These are phyloP conservation scores for Limnothrissa miodon DNA, from an alignment of 2,113 vertebrate genomes.

Conservation along the genomic window DNA sequence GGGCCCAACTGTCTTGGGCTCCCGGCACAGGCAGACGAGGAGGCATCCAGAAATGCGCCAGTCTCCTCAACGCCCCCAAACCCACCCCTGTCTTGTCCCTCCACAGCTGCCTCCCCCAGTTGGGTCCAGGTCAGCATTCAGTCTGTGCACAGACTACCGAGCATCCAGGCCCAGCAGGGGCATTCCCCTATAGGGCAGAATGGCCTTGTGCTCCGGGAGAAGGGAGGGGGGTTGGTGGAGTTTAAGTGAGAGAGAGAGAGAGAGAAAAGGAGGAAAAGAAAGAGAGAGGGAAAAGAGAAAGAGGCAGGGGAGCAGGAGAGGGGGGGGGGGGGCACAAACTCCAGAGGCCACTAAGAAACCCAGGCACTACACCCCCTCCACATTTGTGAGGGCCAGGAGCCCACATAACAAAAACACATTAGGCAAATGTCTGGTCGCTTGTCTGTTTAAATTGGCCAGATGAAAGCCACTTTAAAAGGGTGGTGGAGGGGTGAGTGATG, in stretches of 20 bases:
- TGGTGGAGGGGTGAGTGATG: conserved; percentile 41
- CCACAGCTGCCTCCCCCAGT: conserved; percentile 71
- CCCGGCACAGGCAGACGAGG: conserved; percentile 55
- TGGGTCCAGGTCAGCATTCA: conserved; percentile 65
- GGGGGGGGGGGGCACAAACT: conserved; percentile 31
- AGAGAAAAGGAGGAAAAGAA: background rate
- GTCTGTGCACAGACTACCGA: conserved; percentile 42
- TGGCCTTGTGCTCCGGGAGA: conserved; percentile 22
- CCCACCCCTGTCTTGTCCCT: background rate
- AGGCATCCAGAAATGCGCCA: conserved; percentile 65
- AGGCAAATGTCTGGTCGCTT: conserved; percentile 76
- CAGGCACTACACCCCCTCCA: conserved; percentile 55
- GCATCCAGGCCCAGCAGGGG: conserved; percentile 45
- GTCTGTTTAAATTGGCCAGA: conserved; percentile 76
- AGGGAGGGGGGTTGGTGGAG: background rate
- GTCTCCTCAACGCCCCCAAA: conserved; percentile 47
- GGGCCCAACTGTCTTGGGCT: conserved; percentile 64
- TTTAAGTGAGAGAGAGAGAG: background rate
- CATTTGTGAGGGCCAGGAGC: conserved; percentile 71
- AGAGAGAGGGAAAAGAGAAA: background rate
- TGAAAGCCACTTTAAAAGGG: conserved; percentile 67
- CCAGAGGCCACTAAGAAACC: conserved; percentile 32
- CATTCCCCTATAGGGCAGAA: conserved; percentile 37
- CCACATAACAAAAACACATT: conserved; percentile 80
- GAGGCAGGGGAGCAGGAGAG: background rate